phyloP scores from a whole-genome alignment of 2,888 invertebrate genomes.

The Thysanoteuthis rhombus region DNA sequence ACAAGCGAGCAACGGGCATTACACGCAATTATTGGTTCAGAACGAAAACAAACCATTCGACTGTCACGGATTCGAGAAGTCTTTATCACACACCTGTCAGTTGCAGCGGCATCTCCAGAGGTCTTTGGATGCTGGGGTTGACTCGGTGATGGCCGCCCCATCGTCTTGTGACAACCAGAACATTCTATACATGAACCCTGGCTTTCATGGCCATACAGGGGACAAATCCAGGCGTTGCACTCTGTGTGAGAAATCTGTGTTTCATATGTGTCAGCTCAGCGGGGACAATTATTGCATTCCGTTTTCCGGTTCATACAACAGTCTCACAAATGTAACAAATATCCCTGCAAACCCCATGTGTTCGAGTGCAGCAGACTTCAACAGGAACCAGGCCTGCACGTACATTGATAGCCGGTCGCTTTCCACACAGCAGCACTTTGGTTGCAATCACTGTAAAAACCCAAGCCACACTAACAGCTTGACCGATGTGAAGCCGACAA shows the following conservation, averaged over 20 bases:
- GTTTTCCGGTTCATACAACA: constrained; percentile 17
- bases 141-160: constrained; percentile 17
- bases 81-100: background rate
- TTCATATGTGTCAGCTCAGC: constrained; percentile 25
- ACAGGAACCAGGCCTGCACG: constrained; percentile 16
- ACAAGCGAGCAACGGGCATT: background rate
- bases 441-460: constrained; percentile 1
- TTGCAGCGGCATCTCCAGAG: constrained; percentile 23
- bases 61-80: constrained; percentile 19
- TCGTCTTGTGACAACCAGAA: constrained; percentile 27
- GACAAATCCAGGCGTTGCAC: background rate
- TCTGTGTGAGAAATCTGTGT: constrained; percentile 24
- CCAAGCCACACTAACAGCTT: constrained; percentile 16
- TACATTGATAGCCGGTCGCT: background rate
- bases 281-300: constrained; percentile 29
- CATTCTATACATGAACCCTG: constrained; percentile 20
- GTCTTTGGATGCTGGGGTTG: constrained; percentile 20
- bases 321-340: constrained; percentile 23
- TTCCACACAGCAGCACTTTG: constrained; percentile 1
- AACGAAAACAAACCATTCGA: constrained; percentile 28
- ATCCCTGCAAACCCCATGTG: constrained; percentile 13
- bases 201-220: constrained; percentile 19
- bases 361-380: background rate
- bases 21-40: background rate
- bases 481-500: background rate